These are phyloP conservation scores for Patella caerulea DNA, from an alignment of 2,888 invertebrate genomes.

Conservation along the genomic window DNA sequence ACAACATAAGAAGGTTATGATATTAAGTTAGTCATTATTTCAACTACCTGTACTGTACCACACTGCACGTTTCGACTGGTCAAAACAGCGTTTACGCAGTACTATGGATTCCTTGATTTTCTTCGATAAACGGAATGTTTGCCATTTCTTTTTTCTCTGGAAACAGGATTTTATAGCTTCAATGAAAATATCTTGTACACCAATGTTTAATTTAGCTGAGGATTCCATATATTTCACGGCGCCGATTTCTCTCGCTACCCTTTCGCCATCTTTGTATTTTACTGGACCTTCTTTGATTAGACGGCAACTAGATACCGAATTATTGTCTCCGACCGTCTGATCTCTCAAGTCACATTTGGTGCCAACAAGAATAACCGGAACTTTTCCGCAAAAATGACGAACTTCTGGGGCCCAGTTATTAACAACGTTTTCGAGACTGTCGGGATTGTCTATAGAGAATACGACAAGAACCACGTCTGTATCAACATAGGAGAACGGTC, in stretches of 20 bases:
- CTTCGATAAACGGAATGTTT: background rate
- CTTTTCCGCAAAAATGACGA: conserved; percentile 33
- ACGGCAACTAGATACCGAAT: background rate
- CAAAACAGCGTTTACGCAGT: too few relatives aligned
- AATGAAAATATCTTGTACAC: conserved; percentile 15
- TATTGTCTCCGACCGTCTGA: background rate
- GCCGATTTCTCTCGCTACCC: conserved; percentile 22
- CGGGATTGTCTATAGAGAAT: conserved; percentile 35
- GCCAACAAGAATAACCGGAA: conserved; percentile 35
- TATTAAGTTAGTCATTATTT: too few relatives aligned
- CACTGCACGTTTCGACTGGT: too few relatives aligned
- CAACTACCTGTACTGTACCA: too few relatives aligned
- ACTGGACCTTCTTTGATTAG: conserved; percentile 3
- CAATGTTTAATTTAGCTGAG: conserved; percentile 29
- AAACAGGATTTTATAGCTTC: conserved; percentile 6
- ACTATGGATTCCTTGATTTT: too few relatives aligned
- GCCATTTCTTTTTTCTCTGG: background rate
- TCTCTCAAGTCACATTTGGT: conserved; percentile 37
- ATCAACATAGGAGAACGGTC: conserved; percentile 35
- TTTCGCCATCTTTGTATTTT: conserved; percentile 23
- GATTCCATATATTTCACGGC: conserved; percentile 34
- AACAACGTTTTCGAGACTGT: conserved; percentile 33
- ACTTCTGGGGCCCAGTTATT: conserved; percentile 38
- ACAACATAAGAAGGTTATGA: too few relatives aligned
- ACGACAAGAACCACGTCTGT: conserved; percentile 36